Conservation (phyloP, 53 echinoderm and acorn worm genomes). For the Holothuria scabra region DNA sequence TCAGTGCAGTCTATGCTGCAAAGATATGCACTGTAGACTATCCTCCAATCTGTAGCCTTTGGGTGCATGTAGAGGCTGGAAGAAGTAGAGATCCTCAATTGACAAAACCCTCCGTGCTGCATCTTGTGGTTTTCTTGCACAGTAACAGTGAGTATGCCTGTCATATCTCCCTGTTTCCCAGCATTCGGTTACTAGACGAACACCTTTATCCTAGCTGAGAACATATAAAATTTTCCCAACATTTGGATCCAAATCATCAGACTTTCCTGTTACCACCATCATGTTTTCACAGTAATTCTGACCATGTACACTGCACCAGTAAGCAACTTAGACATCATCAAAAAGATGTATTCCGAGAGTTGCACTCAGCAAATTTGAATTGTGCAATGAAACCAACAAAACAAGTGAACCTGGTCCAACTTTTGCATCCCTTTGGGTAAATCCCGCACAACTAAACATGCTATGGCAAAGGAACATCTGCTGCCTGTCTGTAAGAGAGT, state of each 20-base stretch:
- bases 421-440: not conserved
- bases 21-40: too few relatives aligned
- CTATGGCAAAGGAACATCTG: conserved; percentile 22
- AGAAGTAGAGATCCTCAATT: too few relatives aligned
- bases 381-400: not conserved
- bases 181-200: too few relatives aligned
- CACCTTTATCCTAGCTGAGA: not conserved
- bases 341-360: not conserved
- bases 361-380: not conserved
- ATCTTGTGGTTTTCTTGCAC: too few relatives aligned
- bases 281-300: conserved; percentile 40
- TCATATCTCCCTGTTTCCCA: too few relatives aligned
- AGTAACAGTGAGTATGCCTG: too few relatives aligned
- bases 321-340: not conserved
- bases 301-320: conserved; percentile 37
- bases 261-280: conserved; percentile 48
- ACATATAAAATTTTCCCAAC: conserved; percentile 56
- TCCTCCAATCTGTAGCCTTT: too few relatives aligned
- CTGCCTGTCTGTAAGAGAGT: conserved; percentile 10
- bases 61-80: too few relatives aligned
- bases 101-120: too few relatives aligned
- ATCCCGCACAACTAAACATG: not conserved
- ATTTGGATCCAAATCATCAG: conserved; percentile 45
- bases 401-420: conserved; percentile 7
- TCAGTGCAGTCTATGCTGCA: too few relatives aligned